Percentiles rank a stretch among this genome's conserved stretches.
Conservation (phyloP, 2,113 vertebrate species). For the Marcusenius ussheri region DNA sequence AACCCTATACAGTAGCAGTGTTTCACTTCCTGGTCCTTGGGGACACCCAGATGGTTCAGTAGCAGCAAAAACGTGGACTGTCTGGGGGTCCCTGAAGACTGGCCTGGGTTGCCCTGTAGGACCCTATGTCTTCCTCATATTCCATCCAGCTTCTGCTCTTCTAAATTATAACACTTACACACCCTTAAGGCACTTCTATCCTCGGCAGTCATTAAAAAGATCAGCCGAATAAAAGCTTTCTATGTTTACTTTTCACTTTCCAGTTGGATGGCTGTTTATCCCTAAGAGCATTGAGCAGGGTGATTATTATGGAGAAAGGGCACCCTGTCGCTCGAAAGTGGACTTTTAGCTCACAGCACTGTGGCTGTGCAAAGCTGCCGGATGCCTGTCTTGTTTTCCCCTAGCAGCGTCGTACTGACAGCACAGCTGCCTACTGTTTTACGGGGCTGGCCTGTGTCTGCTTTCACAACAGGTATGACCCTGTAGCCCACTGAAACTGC, state of each 20-base stretch:
- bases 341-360: background rate
- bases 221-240: constrained; percentile 22
- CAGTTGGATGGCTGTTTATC: constrained; percentile 38
- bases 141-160: background rate
- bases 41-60: background rate
- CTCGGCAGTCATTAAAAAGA: constrained; percentile 33
- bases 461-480: background rate
- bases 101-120: background rate
- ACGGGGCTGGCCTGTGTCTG: background rate
- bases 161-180: background rate
- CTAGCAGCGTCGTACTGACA: background rate
- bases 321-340: background rate
- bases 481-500: background rate
- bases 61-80: background rate
- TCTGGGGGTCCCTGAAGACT: background rate
- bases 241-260: constrained; percentile 26
- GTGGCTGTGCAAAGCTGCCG: background rate
- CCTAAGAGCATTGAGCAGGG: constrained; percentile 7
- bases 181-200: background rate
- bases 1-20: background rate
- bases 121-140: background rate
- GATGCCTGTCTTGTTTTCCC: background rate
- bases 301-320: background rate
- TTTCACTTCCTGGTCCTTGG: background rate
- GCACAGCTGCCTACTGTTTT: background rate